Base-by-base conservation (phyloP, 2,888 invertebrate genomes). In the Strigamia transsilvanica region DNA sequence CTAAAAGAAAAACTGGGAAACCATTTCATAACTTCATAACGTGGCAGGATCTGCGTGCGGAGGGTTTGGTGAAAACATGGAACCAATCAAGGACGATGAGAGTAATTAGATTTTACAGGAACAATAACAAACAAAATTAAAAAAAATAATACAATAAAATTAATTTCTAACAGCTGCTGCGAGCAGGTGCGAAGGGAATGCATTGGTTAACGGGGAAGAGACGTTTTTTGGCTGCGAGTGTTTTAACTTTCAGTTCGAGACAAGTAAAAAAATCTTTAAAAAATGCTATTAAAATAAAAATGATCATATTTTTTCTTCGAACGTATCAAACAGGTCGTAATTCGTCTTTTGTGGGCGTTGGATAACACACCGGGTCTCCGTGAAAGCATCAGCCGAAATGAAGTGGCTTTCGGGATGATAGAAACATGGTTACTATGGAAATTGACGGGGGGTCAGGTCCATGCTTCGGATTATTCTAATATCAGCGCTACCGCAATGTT, bases 381-480 rank as follows among this genome's bases (percentile, higher is more conserved):
- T 86, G 88, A 90, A 84, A 94, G 93, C 0, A 88, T 92, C 6
- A 87, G 89, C 84, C 86, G 87, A 80, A 91, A 92, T 56, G 91
- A 92, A 84, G 93, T 93, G 0, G 91, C 93, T 88, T 94, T 95
- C 88, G 95, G 97, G 7, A 94, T 96, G 0, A 89, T 99, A 82
- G 99, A 99, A 87, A 95, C 97, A 0, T 99, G 97, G 97, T 90
- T 99, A 80, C 87, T 98, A 82, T 93, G 96, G 89, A 94, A 94
- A 89, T 89, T 97, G 81, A 93, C 92, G 1, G 89, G 88, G 84
- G 88, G 86, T 34, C 84, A 89, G 88, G 87, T 91, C 34, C 94
- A 95, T 88, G 92, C 95, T 82, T 94, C 94, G 0, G 99, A 99
- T 87, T 92, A 93, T n/a, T 95, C 96, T 0, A 95, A 93, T 85